Percentiles rank a stretch among this genome's conserved stretches.
Conservation (phyloP, 2,113 vertebrate species). For the Emberiza fucata region DNA sequence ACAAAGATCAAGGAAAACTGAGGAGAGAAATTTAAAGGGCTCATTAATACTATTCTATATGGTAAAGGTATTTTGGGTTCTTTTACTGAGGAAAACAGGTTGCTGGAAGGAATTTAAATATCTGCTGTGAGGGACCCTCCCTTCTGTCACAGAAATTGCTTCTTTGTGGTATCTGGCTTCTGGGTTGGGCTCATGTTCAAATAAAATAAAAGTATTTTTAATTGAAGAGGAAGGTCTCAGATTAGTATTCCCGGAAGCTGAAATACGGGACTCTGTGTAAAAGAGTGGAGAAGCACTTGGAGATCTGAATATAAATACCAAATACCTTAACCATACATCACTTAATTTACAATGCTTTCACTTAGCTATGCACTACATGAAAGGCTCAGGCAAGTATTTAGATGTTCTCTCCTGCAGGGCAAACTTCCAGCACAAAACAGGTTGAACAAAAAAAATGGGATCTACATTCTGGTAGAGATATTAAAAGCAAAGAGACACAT, state of each 20-base stretch:
- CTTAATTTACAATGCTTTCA: not conserved
- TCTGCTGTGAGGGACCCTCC: not conserved
- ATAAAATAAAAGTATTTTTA: not conserved
- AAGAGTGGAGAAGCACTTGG: not conserved
- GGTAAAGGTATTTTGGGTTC: fast-evolving
- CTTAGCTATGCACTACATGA: not conserved
- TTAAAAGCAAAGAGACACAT: not conserved
- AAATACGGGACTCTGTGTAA: not conserved
- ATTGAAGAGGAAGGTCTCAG: not conserved
- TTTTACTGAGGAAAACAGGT: not conserved
- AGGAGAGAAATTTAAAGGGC: not conserved
- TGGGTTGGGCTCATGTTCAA: not conserved
- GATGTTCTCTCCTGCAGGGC: not conserved
- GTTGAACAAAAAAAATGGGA: not conserved
- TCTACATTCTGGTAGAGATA: not conserved
- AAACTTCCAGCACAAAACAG: not conserved
- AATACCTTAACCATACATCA: not conserved
- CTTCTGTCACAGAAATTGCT: not conserved
- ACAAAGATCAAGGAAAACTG: not conserved
- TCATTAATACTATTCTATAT: not conserved
- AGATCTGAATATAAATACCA: not conserved
- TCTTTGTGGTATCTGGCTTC: not conserved
- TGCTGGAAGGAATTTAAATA: not conserved
- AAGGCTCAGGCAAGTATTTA: not conserved
- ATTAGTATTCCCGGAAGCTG: not conserved